Percentiles rank a stretch among this genome's conserved stretches.
phyloP scores from a whole-genome alignment of 2,113 vertebrate genomes.

The Nanorana parkeri region DNA sequence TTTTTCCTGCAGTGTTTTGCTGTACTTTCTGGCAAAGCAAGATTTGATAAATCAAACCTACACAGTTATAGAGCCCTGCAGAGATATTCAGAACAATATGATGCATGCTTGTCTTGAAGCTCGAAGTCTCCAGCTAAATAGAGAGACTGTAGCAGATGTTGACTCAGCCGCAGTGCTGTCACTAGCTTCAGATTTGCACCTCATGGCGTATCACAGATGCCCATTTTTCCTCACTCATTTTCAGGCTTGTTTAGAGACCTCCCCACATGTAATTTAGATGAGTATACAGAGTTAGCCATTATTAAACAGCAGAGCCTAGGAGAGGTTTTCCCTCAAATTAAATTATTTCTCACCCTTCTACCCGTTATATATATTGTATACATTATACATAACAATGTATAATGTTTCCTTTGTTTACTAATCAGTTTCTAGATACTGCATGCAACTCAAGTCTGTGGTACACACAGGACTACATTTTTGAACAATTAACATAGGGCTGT shows the following conservation, averaged over 20 bases:
- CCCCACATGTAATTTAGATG: not conserved
- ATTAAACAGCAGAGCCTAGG: not conserved
- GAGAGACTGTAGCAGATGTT: constrained; percentile 28
- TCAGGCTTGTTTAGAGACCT: not conserved
- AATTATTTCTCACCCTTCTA: too few species aligned
- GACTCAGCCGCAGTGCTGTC: constrained; percentile 19
- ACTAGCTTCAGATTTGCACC: not conserved
- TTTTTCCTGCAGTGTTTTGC: constrained; percentile 15
- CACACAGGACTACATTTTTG: too few species aligned
- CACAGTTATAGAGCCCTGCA: constrained; percentile 18
- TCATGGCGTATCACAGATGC: constrained; percentile 26
- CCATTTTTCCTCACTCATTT: constrained; percentile 7
- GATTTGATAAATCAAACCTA: constrained; percentile 22
- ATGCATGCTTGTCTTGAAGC: constrained; percentile 27
- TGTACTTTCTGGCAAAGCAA: constrained; percentile 1
- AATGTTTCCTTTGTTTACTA: too few species aligned
- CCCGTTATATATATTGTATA: too few species aligned
- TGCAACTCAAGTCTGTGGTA: too few species aligned
- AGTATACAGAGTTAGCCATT: not conserved
- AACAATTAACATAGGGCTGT: too few species aligned
- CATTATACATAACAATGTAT: too few species aligned
- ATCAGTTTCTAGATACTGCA: too few species aligned
- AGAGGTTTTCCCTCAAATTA: not conserved
- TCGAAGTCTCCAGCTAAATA: constrained; percentile 31
- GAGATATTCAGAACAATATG: constrained; percentile 34